A percentile compares a stretch with the other conserved stretches of the same genome.
phyloP scores from a whole-genome alignment of 2,113 vertebrate genomes.

The Manacus vitellinus region DNA sequence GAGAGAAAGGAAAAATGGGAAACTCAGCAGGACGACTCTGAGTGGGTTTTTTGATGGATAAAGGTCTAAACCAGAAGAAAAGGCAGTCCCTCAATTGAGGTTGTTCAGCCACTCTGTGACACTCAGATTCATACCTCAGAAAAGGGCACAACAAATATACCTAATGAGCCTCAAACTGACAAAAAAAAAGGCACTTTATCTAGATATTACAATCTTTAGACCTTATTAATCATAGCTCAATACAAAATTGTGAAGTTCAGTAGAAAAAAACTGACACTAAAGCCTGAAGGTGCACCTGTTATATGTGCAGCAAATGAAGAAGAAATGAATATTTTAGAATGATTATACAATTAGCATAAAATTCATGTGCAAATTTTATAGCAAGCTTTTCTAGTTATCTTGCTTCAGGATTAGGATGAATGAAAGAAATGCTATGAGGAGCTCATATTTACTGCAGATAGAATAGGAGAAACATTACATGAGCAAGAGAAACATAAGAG shows the following conservation, averaged over 20 bases:
- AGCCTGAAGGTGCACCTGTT: not conserved
- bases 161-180: not conserved
- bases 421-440: not conserved
- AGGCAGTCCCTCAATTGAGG: not conserved
- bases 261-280: not conserved
- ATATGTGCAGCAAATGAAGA: not conserved
- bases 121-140: not conserved
- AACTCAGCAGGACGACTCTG: not conserved
- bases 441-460: not conserved
- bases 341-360: not conserved
- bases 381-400: not conserved
- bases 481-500: not conserved
- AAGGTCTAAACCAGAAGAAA: not conserved
- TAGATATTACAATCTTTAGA: not conserved
- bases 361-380: not conserved
- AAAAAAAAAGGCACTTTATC: not conserved
- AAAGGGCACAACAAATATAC: not conserved
- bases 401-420: not conserved
- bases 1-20: not conserved
- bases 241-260: not conserved
- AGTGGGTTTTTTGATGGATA: not conserved
- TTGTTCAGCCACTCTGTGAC: not conserved
- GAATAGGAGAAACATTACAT: not conserved
- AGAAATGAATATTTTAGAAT: not conserved
- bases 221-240: not conserved